Conservation (phyloP, 2,888 invertebrate species). For the Chrysotoxum bicinctum region DNA sequence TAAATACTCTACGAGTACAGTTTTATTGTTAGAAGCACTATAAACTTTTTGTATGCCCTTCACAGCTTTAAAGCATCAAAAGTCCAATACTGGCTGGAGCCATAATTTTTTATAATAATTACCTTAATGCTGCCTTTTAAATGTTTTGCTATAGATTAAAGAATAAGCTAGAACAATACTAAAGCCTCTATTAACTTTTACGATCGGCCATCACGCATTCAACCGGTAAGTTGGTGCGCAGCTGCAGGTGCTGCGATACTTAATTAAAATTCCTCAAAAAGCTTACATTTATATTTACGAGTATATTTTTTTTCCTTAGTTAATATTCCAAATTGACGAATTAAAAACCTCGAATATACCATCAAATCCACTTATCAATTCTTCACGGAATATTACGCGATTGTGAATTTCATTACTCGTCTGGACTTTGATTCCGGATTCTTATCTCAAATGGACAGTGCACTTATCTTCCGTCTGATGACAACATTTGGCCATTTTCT, state of each 20-base stretch:
- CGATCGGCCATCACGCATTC: conserved; percentile 35
- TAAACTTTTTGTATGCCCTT: background rate
- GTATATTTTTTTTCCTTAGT: conserved; percentile 31
- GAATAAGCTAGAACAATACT: conserved; percentile 24
- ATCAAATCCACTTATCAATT: conserved; percentile 66
- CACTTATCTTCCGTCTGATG: conserved; percentile 44
- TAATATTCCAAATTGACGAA: conserved; percentile 51
- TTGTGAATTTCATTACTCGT: conserved; percentile 64
- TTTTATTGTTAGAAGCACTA: background rate
- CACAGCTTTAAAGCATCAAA: background rate
- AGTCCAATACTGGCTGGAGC: background rate
- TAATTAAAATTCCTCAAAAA: conserved; percentile 37
- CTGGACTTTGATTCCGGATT: conserved; percentile 11
- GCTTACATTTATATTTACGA: conserved; percentile 18
- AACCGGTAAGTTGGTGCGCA: conserved; percentile 46
- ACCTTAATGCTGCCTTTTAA: background rate
- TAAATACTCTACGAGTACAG: conserved; percentile 4
- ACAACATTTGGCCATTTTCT: conserved; percentile 68
- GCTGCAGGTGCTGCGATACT: conserved; percentile 15
- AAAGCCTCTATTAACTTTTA: conserved; percentile 49
- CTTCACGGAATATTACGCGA: conserved; percentile 57
- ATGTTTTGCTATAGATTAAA: conserved; percentile 21
- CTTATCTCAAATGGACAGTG: conserved; percentile 34
- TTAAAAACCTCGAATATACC: conserved; percentile 29
- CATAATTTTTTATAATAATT: conserved; percentile 7